These are phyloP conservation scores for Cantharis nigra DNA, from an alignment of 2,888 invertebrate species.

Conservation along the genomic window DNA sequence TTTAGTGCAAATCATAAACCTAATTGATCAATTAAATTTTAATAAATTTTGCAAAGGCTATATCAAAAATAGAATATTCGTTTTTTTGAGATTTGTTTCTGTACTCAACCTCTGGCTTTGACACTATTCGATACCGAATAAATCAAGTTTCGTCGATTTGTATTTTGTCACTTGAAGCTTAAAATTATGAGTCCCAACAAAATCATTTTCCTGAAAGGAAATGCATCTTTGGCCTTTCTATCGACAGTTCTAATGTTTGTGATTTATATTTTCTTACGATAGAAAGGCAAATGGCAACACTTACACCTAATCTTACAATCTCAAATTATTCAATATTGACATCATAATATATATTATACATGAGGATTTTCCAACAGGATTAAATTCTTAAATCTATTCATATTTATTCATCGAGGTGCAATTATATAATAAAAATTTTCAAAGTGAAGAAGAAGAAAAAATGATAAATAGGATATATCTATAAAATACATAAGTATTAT, in stretches of 20 bases:
- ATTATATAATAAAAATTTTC: no score
- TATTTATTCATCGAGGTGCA: no score
- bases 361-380: no score
- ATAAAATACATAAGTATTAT: no score
- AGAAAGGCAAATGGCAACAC: not conserved
- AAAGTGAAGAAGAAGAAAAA: no score
- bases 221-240: not conserved
- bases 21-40: not conserved
- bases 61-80: not conserved
- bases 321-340: no score
- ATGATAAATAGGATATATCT: no score
- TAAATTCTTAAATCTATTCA: no score
- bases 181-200: not conserved
- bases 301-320: no score
- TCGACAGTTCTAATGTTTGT: not conserved
- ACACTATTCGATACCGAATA: not conserved
- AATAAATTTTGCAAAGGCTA: not conserved
- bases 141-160: not conserved
- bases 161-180: not conserved
- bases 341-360: no score
- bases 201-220: not conserved
- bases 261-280: not conserved
- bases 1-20: not conserved
- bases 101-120: not conserved
- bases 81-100: not conserved